Base-by-base conservation (phyloP, 2,797 vertebrate genomes). In the Hylomyscus alleni region DNA sequence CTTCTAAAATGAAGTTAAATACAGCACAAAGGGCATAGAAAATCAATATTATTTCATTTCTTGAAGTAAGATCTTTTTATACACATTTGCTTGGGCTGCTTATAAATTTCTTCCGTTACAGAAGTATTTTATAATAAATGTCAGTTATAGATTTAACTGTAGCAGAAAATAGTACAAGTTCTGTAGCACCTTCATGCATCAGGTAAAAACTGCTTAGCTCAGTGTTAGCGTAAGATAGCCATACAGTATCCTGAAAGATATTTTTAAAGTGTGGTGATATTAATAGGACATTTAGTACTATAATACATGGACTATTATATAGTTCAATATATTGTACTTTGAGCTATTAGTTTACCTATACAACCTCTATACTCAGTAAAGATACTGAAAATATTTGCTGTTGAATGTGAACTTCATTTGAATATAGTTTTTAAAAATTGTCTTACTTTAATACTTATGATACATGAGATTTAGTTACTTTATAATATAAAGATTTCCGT, bases 81-180 rank as follows among this genome's bases (percentile, higher is more conserved):
- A 92, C 97, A 93, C 97, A 97, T 98, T 98, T 98, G 97, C 98
- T 98, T 98, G 96, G 60, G 94, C 96, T 98, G 84, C 96, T 98
- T 98, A 98, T 98, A 98, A 97, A 98, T 98, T 98, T 98, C 95
- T 97, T 73, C 94, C 20, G 2, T 81, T 98, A 94, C 58, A 98
- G 95, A 97, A 98, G 85, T 98, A 95, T 98, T 98, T 98, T 97
- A 76, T 98, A 98, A 98, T 98, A 97, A 96, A 98, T 98, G 98
- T 98, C 98, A 96, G 87, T 96, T 99, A 98, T 98, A 97, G 98
- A 98, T 98, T 98, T 98, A 98, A 97, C 95, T 89, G 95, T 96
- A 97, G 95, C 93, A 93, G 84, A 97, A 98, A 98, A 97, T 97
- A 97, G 37, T 98, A 82, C 83, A 67, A 91, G 90, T 97, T 97